phyloP scores from a whole-genome alignment of 2,797 vertebrate species.

The Leucoraja ocellata region DNA sequence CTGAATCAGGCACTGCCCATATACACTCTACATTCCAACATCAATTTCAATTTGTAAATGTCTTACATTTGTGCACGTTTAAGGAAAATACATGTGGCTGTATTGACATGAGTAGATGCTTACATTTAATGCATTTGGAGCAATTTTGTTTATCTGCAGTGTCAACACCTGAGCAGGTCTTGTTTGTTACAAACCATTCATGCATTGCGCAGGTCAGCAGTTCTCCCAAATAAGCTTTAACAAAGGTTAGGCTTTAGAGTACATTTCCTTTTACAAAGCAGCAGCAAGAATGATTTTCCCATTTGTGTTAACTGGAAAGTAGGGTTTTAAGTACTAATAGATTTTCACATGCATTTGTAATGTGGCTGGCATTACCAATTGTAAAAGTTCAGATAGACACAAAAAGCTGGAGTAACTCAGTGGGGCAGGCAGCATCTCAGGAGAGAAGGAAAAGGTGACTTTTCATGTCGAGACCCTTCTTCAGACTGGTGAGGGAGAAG shows the following conservation, averaged over 20 bases:
- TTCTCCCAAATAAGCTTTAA: background rate
- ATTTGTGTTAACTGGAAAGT: background rate
- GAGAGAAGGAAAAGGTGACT: no score
- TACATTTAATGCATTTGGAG: background rate
- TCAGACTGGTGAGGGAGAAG: no score
- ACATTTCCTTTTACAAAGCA: background rate
- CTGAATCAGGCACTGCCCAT: background rate
- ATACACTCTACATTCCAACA: background rate
- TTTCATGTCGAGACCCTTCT: no score
- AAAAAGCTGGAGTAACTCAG: no score
- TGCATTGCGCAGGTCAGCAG: background rate
- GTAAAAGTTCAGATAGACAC: background rate
- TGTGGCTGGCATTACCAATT: background rate
- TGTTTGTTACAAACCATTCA: background rate
- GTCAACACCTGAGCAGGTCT: background rate
- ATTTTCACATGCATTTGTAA: background rate
- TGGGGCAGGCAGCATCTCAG: no score
- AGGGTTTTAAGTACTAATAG: background rate
- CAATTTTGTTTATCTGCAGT: background rate
- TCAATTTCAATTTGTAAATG: background rate
- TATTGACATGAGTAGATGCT: background rate
- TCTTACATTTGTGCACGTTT: background rate
- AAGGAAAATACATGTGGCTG: background rate
- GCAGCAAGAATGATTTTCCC: background rate
- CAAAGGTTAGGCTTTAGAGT: background rate